Base-by-base conservation (phyloP, 2,888 invertebrate genomes). In the Smittia sp. region DNA sequence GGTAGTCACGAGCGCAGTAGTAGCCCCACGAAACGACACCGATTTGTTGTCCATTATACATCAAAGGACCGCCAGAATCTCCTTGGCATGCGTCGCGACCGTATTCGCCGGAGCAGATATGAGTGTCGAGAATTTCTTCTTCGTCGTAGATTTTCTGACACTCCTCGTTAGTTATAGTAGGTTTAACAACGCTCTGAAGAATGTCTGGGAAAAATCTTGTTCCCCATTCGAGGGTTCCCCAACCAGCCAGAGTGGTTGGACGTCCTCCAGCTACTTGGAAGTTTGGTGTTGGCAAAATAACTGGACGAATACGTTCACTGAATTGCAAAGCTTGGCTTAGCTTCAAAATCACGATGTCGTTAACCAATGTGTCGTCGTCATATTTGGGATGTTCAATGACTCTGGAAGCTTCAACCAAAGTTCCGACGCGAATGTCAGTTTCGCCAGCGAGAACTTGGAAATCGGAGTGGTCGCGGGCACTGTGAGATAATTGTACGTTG, bases 1-100 rank as follows among this genome's bases (percentile, higher is more conserved):
- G 63, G 4, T 15, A 63, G 15, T 66, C 66, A 1, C 3, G 6
- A 39, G 66, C 66, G 20, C 66, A 66, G 7, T 25, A 11, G 20
- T 39, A 66, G 2, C 66, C 66, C 38, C 39, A 66, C 3, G 66
- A 66, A 39, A 66, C 66, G 39, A 66, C 20, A 6, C 66, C 66
- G n/a, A 66, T 39, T 1, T n/a, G n/a, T 39, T 39, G 6, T 2
- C n/a, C n/a, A 3, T 66, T 32, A 39, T 66, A 66, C 7, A 20
- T 13, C 20, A 66, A 39, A 7, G 66, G 66, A 20, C 66, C 66
- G 9, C 66, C 66, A 15, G 38, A 39, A 66, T 66, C 66, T 58
- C 72, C 72, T 72, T 72, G 72, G 38, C 72, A 72, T 11, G 72
- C 72, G 54, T 72, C 72, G 20, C n/a, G 39, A 11, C 72, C 72